Base-by-base conservation (phyloP, 2,113 vertebrate species). In the Passer domesticus region DNA sequence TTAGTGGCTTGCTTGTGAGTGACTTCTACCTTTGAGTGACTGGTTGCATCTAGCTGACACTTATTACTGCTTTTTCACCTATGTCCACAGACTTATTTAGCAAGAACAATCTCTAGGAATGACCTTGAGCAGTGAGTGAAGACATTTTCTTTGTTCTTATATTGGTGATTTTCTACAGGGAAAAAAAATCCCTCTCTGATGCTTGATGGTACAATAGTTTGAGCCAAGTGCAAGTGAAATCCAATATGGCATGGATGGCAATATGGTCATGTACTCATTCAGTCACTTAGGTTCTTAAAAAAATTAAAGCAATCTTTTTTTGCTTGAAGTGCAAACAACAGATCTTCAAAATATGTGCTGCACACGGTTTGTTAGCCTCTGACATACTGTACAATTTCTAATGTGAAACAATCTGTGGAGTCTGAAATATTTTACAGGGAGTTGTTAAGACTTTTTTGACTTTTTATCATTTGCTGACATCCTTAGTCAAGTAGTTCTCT, bases 291-390 rank as follows among this genome's bases (percentile, higher is more conserved):
- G 2, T 49, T 89, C 87, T 73, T 47, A 13, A 67, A 67, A 83
- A 91, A 90, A 89, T 33, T n/a, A 83, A 92, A 60, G 13, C 44
- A 47, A 37, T 68, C 56, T 49, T 60, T 47, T 69, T 90, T 84
- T 78, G 21, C 87, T 87, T 82, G 12, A 89, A 87, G 28, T 89
- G 21, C 41, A 79, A 89, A 89, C 41, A 95, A 52, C 83, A 79
- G 52, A 64, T 94, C 69, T 84, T 91, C 55, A 76, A 80, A 94
- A 69, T 91, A 67, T 50, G n/a, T 91, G 44, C 74, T 85, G 23
- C 31, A 39, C 16, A 10, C 17, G 63, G 46, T 46, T 43, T 63
- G 43, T 75, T 92, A 83, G 79, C 81, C 77, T 95, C 66, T 95
- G 96, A 62, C 87, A 85, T 55, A 66, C 62, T 76, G 77, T 67